These are phyloP conservation scores for Helicorthomorpha holstii DNA, from an alignment of 1,140 invertebrate species.

Conservation along the genomic window DNA sequence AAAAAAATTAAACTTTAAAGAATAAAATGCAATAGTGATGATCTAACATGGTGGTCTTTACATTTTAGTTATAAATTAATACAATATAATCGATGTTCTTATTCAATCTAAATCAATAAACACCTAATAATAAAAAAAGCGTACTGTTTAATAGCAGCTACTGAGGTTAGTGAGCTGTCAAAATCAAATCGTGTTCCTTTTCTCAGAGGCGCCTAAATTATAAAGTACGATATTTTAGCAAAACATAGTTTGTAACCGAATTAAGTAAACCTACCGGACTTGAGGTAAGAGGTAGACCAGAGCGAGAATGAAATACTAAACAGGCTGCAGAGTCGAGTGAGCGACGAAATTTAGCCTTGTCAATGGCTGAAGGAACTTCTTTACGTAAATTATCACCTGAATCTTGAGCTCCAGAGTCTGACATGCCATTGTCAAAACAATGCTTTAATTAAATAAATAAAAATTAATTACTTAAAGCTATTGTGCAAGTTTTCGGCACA, in stretches of 20 bases:
- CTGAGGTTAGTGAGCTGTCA: slow-evolving; percentile 59
- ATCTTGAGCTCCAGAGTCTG: no score
- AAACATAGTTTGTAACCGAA: neutral
- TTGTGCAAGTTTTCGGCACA: no score
- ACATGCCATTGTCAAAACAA: no score
- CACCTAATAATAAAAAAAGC: slow-evolving; percentile 7
- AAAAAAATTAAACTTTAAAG: no score
- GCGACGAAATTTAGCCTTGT: slow-evolving; percentile 53
- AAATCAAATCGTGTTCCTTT: slow-evolving; percentile 66
- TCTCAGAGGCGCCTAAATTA: slow-evolving; percentile 44
- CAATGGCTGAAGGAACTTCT: slow-evolving; percentile 40
- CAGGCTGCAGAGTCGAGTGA: slow-evolving; percentile 58
- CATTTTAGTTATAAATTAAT: no score
- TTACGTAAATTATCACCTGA: no score
- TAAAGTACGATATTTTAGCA: neutral
- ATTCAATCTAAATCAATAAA: slow-evolving; percentile 4
- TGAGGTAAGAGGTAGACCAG: slow-evolving; percentile 65
- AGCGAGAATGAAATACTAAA: slow-evolving; percentile 67
- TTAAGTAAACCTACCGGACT: slow-evolving; percentile 39
- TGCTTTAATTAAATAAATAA: no score
- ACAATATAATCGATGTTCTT: no score
- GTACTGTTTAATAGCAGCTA: slow-evolving; percentile 66
- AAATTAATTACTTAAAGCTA: no score
- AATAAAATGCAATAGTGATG: neutral
- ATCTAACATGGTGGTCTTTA: no score